phyloP scores from a whole-genome alignment of 2,888 invertebrate species.

The Agonopterix arenella region DNA sequence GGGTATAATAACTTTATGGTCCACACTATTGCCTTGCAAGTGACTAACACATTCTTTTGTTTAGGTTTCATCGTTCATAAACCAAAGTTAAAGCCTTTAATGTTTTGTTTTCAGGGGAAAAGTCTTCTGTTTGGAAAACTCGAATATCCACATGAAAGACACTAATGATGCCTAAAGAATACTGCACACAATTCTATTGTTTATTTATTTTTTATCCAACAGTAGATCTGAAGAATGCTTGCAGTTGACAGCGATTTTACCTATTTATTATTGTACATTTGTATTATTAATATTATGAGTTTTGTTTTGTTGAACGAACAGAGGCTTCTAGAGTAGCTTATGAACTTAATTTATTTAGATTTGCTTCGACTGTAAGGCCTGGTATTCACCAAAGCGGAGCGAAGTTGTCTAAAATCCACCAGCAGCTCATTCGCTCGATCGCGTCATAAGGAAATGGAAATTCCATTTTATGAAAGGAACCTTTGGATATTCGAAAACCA shows the following conservation, averaged over 20 bases:
- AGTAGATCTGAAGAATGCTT: constrained; percentile 54
- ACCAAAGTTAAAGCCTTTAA: background rate
- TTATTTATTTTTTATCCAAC: constrained; percentile 40
- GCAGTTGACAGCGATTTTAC: constrained; percentile 39
- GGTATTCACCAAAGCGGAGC: no score
- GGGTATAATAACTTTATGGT: no score
- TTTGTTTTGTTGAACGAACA: constrained; percentile 8
- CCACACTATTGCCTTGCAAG: no score
- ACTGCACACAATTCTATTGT: constrained; percentile 27
- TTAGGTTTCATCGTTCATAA: no score
- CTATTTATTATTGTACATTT: constrained; percentile 2
- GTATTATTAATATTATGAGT: constrained; percentile 1
- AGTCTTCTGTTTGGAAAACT: constrained; percentile 69
- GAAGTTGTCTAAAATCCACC: no score
- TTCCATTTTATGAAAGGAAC: no score
- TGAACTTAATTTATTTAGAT: no score
- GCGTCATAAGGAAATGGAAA: no score
- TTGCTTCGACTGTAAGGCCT: no score
- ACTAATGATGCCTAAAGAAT: constrained; percentile 24
- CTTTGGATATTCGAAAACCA: no score
- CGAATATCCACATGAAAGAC: constrained; percentile 71
- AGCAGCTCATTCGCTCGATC: no score
- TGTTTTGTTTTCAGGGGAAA: constrained; percentile 51
- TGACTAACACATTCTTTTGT: no score
- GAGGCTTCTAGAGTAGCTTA: constrained; percentile 13